Evolutionary conservation across 2,797 vertebrate species (phyloP).

Genomic region (Intellagama lesueurii): DNA sequence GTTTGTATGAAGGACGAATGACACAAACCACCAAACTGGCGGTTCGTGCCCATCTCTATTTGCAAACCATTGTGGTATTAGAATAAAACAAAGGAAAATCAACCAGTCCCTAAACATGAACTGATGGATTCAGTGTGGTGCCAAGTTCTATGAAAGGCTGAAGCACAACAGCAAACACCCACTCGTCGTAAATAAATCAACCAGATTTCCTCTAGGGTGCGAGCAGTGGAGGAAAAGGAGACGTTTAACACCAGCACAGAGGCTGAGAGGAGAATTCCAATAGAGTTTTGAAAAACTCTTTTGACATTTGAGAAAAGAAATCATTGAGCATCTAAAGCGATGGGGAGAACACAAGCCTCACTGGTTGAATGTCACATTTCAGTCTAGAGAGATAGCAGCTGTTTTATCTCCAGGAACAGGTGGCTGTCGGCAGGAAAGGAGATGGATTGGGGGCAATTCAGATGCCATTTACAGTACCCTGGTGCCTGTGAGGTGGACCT

Average conservation of each 20-base stretch:
- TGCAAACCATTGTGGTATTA: neutral
- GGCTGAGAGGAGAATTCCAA: constrained; percentile 64
- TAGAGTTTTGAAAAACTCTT: constrained; percentile 70
- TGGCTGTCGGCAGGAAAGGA: constrained; percentile 75
- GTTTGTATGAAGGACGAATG: too few relatives aligned
- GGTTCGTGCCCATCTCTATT: neutral
- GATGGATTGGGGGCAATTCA: constrained; percentile 56
- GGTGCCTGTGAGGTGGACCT: neutral
- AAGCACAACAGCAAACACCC: neutral
- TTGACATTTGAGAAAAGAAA: constrained; percentile 82
- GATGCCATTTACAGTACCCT: constrained; percentile 11
- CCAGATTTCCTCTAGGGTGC: neutral
- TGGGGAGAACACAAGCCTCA: constrained; percentile 69
- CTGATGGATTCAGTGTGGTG: rapidly evolving
- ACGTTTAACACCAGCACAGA: neutral
- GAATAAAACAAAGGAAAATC: neutral
- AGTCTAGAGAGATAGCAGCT: constrained; percentile 79
- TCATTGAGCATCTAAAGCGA: constrained; percentile 79
- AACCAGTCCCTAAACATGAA: rapidly evolving
- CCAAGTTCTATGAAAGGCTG: rapidly evolving
- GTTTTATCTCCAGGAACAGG: constrained; percentile 81
- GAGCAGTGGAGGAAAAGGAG: neutral
- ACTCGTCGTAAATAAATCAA: constrained; percentile 15
- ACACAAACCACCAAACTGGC: too few relatives aligned
- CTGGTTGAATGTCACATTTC: constrained; percentile 82